These are phyloP conservation scores for Cosmia pyralina DNA, from an alignment of 2,888 invertebrate species.

Conservation along the genomic window DNA sequence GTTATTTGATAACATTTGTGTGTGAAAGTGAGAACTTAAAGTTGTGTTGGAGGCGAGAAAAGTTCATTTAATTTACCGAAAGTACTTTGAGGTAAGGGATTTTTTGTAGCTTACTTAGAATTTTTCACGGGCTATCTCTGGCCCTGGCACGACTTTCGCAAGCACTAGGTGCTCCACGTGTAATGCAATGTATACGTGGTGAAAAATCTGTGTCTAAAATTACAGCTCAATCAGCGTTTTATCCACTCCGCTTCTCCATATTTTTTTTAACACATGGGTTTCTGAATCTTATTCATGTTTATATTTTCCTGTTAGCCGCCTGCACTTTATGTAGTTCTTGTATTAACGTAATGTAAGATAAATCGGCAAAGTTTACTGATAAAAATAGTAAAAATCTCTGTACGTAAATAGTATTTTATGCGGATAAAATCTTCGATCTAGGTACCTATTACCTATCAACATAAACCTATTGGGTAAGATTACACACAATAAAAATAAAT, in stretches of 20 bases:
- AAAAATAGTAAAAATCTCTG: background rate
- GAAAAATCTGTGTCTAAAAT: slow-evolving; percentile 21
- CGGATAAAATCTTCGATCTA: background rate
- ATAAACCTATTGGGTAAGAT: too few relatives aligned
- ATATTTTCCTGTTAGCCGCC: slow-evolving; percentile 40
- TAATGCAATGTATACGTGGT: slow-evolving; percentile 70
- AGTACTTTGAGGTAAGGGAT: slow-evolving; percentile 82
- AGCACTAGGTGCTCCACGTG: slow-evolving; percentile 73
- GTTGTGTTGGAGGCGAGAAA: slow-evolving; percentile 75
- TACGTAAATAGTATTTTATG: background rate
- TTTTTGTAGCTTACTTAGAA: slow-evolving; percentile 71
- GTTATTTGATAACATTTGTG: slow-evolving; percentile 74
- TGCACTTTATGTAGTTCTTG: background rate
- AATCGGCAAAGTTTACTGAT: background rate
- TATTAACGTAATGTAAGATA: background rate
- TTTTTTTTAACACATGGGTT: background rate
- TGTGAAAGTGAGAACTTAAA: slow-evolving; percentile 81
- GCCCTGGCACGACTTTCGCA: slow-evolving; percentile 66
- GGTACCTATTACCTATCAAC: too few relatives aligned
- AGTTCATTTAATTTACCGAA: slow-evolving; percentile 78
- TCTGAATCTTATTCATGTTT: slow-evolving; percentile 4
- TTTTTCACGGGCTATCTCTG: slow-evolving; percentile 65
- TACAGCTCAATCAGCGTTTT: background rate
- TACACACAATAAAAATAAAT: background rate
- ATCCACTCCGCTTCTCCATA: background rate